Evolutionary conservation across 1,140 invertebrate species (phyloP), one percentile per base, ranked within the genome.

Genomic region (Brachionus rubens): DNA sequence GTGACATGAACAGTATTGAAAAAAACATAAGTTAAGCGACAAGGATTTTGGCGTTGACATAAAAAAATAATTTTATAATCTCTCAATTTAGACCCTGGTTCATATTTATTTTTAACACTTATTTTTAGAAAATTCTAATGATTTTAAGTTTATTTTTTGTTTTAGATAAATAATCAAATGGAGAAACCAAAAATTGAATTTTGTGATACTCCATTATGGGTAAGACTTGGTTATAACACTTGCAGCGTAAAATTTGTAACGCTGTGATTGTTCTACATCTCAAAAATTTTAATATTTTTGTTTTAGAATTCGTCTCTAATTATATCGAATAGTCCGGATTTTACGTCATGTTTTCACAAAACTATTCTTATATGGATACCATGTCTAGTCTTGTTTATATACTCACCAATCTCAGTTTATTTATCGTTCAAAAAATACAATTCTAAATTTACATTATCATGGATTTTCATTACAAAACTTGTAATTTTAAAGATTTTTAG

Each of bases 291-390:
- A n/a, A n/a, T n/a, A n/a, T n/a, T 65, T 67, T 67, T 41, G 21
- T 41, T 6, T 26, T 33, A 67, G 36, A 67, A 67, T 26, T 40
- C 43, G 10, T 67, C 52, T 4, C 52, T 54, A 21, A 12, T 54
- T 3, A 5, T 28, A 19, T 0, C 59, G 2, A 65, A 43, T 0
- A 21, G 30, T 36, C 59, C 59, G 12, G 59, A 65, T 43, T 65
- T 65, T 43, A 65, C 16, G 5, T 10, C 12, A 3, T 65, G 59
- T 26, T 65, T 65, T n/a, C 16, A 24, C 0, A 46, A 65, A 43
- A 65, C 59, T 24, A 21, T 65, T 10, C 40, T 65, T 3, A 26
- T 41, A 14, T 65, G 59, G 59, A 41, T 41, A 24, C 59, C 59
- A 28, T 65, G n/a, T 43, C 24, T 43, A 14, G 12, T 65, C 10